A percentile compares a stretch with the other conserved stretches of the same genome.
phyloP scores from a whole-genome alignment of 2,888 invertebrate species.

The Rhagonycha fulva region DNA sequence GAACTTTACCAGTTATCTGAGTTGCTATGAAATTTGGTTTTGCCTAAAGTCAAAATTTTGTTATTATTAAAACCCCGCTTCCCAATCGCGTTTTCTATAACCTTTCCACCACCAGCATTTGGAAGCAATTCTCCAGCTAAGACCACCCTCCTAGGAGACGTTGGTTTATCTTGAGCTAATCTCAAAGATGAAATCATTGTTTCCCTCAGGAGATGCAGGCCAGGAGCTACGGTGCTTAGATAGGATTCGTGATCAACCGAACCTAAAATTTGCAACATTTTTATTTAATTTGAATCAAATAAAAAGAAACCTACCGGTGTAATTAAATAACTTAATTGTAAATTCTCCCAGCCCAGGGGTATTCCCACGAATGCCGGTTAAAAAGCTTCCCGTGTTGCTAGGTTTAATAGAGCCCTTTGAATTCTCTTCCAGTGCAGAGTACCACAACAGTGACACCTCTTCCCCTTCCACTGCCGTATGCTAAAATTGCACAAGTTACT shows the following conservation, averaged over 20 bases:
- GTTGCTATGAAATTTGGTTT: slow-evolving; percentile 77
- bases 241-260: slow-evolving; percentile 71
- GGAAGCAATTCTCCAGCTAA: slow-evolving; percentile 66
- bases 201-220: slow-evolving; percentile 74
- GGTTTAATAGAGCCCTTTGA: slow-evolving; percentile 61
- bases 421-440: slow-evolving; percentile 79
- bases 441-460: slow-evolving; percentile 76
- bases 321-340: slow-evolving; percentile 60
- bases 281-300: not conserved
- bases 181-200: slow-evolving; percentile 73
- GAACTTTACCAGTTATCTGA: slow-evolving; percentile 77
- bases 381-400: slow-evolving; percentile 58
- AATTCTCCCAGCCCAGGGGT: slow-evolving; percentile 82
- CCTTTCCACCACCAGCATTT: slow-evolving; percentile 49
- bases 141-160: slow-evolving; percentile 60
- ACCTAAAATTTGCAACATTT: slow-evolving; percentile 53
- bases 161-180: slow-evolving; percentile 60
- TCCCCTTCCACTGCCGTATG: slow-evolving; percentile 47
- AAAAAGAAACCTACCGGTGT: slow-evolving; percentile 44
- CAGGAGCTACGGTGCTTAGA: slow-evolving; percentile 71
- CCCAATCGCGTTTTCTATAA: slow-evolving; percentile 16
- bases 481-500: not conserved
- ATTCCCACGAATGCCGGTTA: slow-evolving; percentile 72
- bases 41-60: slow-evolving; percentile 44
- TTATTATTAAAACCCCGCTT: no score